Evolutionary conservation across 2,797 vertebrate species (phyloP).

Genomic region (Manis crassicaudata): DNA sequence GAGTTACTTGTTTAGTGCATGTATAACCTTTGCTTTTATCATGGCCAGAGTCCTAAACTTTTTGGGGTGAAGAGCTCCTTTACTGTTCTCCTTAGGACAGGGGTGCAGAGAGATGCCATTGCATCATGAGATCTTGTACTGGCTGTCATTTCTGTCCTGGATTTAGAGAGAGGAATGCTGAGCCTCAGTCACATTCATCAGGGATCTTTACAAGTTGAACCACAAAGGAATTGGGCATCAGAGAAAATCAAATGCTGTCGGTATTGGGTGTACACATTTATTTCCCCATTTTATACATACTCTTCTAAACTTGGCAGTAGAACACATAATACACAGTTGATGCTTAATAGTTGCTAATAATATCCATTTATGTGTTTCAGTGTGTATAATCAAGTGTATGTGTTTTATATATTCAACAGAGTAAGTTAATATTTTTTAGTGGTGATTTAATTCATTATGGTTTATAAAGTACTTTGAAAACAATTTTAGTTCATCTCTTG

Average conservation of each 20-base stretch:
- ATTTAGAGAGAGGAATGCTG: background rate
- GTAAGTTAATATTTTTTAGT: constrained; percentile 63
- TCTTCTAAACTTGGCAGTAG: constrained; percentile 37
- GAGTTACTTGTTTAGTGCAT: background rate
- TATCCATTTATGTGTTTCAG: constrained; percentile 48
- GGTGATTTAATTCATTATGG: constrained; percentile 65
- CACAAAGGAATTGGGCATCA: background rate
- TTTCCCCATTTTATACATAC: constrained; percentile 12
- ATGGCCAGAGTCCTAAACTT: background rate
- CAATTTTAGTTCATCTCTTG: constrained; percentile 53
- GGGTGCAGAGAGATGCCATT: background rate
- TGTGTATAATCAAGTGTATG: constrained; percentile 63
- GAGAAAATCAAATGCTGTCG: background rate
- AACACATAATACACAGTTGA: constrained; percentile 45
- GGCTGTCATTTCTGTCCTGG: background rate
- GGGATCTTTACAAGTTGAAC: background rate
- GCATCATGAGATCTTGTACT: background rate
- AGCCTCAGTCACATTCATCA: background rate
- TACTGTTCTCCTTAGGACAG: background rate
- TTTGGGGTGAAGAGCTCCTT: background rate
- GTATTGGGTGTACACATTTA: background rate
- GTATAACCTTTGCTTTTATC: background rate
- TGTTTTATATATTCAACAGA: constrained; percentile 62
- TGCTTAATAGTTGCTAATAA: constrained; percentile 64
- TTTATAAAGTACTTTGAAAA: constrained; percentile 68